These are phyloP conservation scores for Rattus norvegicus DNA, from an alignment of 2,113 vertebrate species.

Conservation along the genomic window DNA sequence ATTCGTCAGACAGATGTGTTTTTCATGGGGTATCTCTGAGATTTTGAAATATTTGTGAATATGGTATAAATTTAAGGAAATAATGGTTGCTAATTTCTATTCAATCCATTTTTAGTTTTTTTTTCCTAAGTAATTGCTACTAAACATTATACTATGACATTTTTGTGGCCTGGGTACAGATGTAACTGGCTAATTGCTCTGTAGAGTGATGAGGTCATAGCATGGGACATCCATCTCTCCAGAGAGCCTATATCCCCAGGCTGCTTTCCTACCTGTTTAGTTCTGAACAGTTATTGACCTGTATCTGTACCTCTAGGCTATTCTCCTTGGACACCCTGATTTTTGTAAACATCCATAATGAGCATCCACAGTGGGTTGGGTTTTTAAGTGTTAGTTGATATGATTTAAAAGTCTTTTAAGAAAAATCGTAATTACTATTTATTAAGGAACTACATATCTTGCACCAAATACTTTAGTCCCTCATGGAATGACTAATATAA, in stretches of 20 bases:
- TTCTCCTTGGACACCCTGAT: neutral
- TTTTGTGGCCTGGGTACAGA: neutral
- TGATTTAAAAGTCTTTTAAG: neutral
- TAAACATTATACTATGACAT: neutral
- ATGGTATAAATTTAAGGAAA: neutral
- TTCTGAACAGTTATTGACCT: neutral
- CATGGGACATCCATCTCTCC: neutral
- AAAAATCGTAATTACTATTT: neutral
- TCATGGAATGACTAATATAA: neutral
- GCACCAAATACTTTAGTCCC: neutral
- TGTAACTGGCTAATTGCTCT: accelerated
- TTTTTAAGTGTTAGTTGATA: neutral
- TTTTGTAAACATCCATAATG: neutral
- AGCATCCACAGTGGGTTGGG: neutral
- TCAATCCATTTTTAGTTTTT: neutral
- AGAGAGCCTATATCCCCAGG: neutral
- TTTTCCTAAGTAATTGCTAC: neutral
- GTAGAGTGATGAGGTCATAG: neutral
- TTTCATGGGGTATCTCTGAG: neutral
- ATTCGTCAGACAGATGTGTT: neutral
- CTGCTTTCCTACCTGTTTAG: neutral
- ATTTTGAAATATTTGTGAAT: neutral
- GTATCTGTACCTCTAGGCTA: neutral
- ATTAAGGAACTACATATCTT: neutral
- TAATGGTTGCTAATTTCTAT: neutral